These are phyloP conservation scores for Darwinula stevensoni DNA, from an alignment of 2,888 invertebrate species.

Conservation along the genomic window DNA sequence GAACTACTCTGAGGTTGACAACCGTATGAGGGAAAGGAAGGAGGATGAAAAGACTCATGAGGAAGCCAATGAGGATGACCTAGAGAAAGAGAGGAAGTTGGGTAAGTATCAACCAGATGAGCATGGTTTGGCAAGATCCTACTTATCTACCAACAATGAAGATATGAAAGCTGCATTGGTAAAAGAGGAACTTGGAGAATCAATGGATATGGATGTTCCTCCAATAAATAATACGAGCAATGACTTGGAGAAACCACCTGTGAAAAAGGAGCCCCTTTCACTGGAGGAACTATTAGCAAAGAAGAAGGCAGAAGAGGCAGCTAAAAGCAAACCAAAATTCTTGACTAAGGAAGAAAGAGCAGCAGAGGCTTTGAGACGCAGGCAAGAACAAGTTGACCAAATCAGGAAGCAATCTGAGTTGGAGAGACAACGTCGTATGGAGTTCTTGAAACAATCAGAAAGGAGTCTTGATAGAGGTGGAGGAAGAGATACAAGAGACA, in stretches of 20 bases:
- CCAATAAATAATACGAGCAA: no score
- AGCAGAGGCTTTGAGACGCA: constrained; percentile 52
- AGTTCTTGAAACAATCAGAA: constrained; percentile 17
- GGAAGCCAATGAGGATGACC: no score
- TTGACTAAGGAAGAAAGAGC: constrained; percentile 83
- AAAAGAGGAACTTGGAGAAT: no score
- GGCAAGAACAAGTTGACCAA: constrained; percentile 64
- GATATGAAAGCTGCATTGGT: no score
- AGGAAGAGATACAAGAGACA: constrained; percentile 13
- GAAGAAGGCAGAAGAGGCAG: constrained; percentile 84
- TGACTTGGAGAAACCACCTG: constrained; percentile 10
- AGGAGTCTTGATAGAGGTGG: constrained; percentile 11
- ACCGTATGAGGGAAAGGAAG: no score
- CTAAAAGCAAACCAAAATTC: constrained; percentile 83
- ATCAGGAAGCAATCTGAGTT: constrained; percentile 39
- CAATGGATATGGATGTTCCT: no score
- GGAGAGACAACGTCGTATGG: constrained; percentile 21
- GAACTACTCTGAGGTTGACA: no score
- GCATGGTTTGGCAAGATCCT: no score
- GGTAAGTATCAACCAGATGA: no score
- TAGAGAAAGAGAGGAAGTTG: no score
- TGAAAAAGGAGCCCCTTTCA: constrained; percentile 59
- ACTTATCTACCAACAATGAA: no score
- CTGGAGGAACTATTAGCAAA: constrained; percentile 81
- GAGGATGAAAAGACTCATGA: no score